A percentile compares a stretch with the other conserved stretches of the same genome.
These are phyloP conservation scores for Tigriopus japonicus DNA, from an alignment of 1,140 invertebrate genomes.

Conservation along the genomic window DNA sequence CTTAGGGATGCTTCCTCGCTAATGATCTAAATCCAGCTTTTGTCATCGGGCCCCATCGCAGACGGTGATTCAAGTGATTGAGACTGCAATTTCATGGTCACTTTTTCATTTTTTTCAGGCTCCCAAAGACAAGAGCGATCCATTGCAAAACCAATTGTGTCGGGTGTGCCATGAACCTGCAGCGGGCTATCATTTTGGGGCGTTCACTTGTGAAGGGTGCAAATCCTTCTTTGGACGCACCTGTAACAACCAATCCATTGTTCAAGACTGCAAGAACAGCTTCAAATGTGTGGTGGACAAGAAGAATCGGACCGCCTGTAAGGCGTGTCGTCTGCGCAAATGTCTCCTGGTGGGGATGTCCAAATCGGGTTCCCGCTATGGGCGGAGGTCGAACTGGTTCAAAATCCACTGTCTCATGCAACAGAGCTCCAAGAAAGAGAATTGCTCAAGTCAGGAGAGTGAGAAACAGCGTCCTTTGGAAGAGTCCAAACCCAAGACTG, in stretches of 20 bases:
- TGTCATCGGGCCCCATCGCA: too few species aligned
- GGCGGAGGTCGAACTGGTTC: constrained; percentile 71
- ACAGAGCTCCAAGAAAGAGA: constrained; percentile 21
- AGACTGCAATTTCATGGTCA: too few species aligned
- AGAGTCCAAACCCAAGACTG: too few species aligned
- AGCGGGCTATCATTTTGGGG: constrained; percentile 38
- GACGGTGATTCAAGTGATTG: too few species aligned
- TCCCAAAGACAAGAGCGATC: not conserved
- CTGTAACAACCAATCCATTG: constrained; percentile 76
- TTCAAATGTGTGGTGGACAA: constrained; percentile 31
- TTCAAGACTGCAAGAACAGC: constrained; percentile 37
- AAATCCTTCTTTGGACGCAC: constrained; percentile 79
- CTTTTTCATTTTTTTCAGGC: too few species aligned
- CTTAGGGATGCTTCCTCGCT: too few species aligned
- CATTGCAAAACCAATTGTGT: constrained; percentile 24
- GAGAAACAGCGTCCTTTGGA: too few species aligned
- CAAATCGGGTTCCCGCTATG: constrained; percentile 26
- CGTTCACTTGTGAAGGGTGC: constrained; percentile 7
- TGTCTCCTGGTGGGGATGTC: constrained; percentile 35
- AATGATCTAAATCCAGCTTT: too few species aligned
- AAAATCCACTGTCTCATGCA: constrained; percentile 78
- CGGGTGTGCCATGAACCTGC: constrained; percentile 36
- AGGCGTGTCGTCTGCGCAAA: constrained; percentile 33
- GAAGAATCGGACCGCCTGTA: constrained; percentile 34
- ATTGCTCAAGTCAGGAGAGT: too few species aligned